Evolutionary conservation across 2,113 vertebrate species (phyloP), one percentile per base, ranked within the genome.

Genomic region (Manacus vitellinus): DNA sequence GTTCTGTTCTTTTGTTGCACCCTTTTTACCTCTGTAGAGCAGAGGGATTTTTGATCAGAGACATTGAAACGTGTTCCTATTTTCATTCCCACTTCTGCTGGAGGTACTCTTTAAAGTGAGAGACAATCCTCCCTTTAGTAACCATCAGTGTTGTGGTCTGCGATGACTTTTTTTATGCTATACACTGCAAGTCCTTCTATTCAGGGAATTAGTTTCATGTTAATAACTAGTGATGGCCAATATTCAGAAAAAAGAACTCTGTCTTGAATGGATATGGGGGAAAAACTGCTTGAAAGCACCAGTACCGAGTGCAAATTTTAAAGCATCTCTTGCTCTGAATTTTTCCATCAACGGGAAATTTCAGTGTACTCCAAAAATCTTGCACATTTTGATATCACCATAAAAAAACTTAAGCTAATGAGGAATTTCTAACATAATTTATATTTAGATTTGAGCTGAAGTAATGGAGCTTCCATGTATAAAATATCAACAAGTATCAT

Each of bases 401-500:
- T 92, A 47, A 92, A 92, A 92, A 63, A 94, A 41, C 49, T 27
- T 56, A 65, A 85, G 75, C 47, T 94, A 95, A 95, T 95, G 92
- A 82, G 51, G 55, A 67, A 55, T 72, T 94, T 80, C 94, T 96
- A 83, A 70, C 68, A 72, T 62, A 95, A 94, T 91, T 96, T 96
- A 89, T 95, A 82, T 85, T 92, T 96, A 68, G 76, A 83, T 92
- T 86, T 88, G 56, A 90, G 43, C 72, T 95, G 86, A 84, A 87
- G 67, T 97, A 98, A 97, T 97, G 92, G 92, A 76, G 65, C 94
- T 97, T 96, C 74, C 6, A 7, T 95, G 55, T 97, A 95, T 95
- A 95, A 96, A 97, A 95, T 96, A 97, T 95, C 95, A 97, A 97
- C 97, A 97, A 97, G 95, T 97, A 95, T 97, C 97, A 97, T 98